Evolutionary conservation across 2,113 vertebrate genomes (phyloP).

Genomic region (Butastur rufipennis): DNA sequence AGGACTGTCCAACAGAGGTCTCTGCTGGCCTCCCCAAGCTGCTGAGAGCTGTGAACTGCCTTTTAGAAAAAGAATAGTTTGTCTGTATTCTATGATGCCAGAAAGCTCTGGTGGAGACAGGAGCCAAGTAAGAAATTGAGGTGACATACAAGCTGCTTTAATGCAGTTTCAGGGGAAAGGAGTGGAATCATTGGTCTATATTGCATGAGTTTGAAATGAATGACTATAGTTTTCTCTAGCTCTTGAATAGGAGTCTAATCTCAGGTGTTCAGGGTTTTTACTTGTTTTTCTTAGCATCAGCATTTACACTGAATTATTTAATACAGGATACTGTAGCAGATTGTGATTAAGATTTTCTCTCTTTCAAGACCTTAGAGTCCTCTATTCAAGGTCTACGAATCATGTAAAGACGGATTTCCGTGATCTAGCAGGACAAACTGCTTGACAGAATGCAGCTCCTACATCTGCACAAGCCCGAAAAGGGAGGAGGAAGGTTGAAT

Average conservation of each 20-base stretch:
- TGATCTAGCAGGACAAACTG: slow-evolving; percentile 72
- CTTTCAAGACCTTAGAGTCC: slow-evolving; percentile 90
- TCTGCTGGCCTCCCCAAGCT: not conserved
- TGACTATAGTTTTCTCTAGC: not conserved
- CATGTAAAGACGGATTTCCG: slow-evolving; percentile 83
- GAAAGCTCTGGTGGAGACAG: not conserved
- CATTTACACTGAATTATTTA: not conserved
- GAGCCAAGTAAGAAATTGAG: not conserved
- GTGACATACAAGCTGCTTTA: not conserved
- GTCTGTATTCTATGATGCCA: not conserved
- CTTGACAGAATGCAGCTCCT: slow-evolving; percentile 16
- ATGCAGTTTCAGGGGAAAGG: not conserved
- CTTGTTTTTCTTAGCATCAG: not conserved
- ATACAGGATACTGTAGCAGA: not conserved
- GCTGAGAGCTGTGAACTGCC: not conserved
- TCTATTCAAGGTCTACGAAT: slow-evolving; percentile 96
- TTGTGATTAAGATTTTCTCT: not conserved
- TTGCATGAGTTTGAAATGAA: not conserved
- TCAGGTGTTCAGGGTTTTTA: not conserved
- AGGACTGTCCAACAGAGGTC: slow-evolving; percentile 8
- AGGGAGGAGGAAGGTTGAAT: slow-evolving; percentile 69
- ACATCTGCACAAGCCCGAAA: slow-evolving; percentile 47
- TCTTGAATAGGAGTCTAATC: not conserved
- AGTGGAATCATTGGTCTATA: not conserved
- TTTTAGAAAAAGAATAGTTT: not conserved